A percentile compares a stretch with the other conserved stretches of the same genome.
Conservation (phyloP, 2,797 vertebrate species). For the Hirundo rustica region DNA sequence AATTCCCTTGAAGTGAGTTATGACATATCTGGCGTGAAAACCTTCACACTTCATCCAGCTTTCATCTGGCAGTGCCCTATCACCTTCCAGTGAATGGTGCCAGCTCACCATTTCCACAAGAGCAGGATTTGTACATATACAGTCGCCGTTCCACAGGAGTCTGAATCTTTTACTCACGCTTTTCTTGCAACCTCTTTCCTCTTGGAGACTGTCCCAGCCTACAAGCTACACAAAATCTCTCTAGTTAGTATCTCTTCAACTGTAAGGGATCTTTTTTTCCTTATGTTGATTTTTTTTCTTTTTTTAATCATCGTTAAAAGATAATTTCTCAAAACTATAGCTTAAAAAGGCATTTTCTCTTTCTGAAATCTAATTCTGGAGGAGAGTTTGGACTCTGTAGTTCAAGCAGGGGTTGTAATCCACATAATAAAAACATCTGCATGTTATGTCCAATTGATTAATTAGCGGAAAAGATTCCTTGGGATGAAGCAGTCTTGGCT, state of each 20-base stretch:
- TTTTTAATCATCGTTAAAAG: not conserved
- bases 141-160: not conserved
- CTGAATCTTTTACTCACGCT: not conserved
- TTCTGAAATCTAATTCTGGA: not conserved
- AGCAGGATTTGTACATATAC: not conserved
- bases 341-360: not conserved
- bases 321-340: not conserved
- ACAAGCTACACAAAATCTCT: not conserved
- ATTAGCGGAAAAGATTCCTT: conserved; percentile 1
- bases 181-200: not conserved
- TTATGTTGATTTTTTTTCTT: not conserved
- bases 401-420: not conserved
- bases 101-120: not conserved
- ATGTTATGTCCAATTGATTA: conserved; percentile 3
- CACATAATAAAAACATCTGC: not conserved
- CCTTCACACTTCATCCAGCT: not conserved
- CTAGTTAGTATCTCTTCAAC: not conserved
- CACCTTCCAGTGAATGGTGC: not conserved
- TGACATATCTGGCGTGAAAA: conserved; percentile 18
- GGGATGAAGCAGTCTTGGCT: not conserved
- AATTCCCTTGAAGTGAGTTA: conserved; percentile 34
- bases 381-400: not conserved
- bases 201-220: not conserved
- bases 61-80: not conserved
- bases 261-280: not conserved